phyloP scores from a whole-genome alignment of 2,113 vertebrate species.

The Lepisosteus oculatus region DNA sequence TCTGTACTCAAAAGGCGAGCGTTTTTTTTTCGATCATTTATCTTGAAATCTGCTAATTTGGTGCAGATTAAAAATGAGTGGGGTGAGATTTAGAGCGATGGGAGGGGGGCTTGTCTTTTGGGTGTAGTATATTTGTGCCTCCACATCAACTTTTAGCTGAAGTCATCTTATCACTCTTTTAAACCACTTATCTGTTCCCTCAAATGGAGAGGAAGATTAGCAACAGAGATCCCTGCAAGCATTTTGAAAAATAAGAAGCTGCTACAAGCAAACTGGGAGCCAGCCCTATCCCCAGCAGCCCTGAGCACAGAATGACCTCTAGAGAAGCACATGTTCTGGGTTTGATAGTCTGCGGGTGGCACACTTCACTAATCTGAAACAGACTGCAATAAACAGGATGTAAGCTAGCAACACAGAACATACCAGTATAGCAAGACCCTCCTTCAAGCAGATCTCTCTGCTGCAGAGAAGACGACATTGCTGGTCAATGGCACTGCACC shows the following conservation, averaged over 20 bases:
- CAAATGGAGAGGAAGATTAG: conserved; percentile 60
- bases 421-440: background rate
- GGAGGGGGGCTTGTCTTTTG: background rate
- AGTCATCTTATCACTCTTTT: conserved; percentile 71
- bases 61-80: background rate
- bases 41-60: too few species aligned
- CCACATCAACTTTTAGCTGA: conserved; percentile 66
- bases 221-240: conserved; percentile 32
- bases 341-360: conserved; percentile 76
- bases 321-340: conserved; percentile 71
- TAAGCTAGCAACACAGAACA: conserved; percentile 44
- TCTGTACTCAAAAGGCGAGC: too few species aligned
- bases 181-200: conserved; percentile 70
- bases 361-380: conserved; percentile 68
- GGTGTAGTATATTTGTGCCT: background rate
- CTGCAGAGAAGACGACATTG: too few species aligned
- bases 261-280: conserved; percentile 67
- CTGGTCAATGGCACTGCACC: too few species aligned
- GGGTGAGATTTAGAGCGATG: background rate
- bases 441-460: background rate
- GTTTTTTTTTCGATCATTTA: too few species aligned
- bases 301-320: conserved; percentile 67
- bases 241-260: conserved; percentile 65
- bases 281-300: conserved; percentile 58
- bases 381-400: conserved; percentile 53